These are phyloP conservation scores for Melanotus villosus DNA, from an alignment of 2,888 invertebrate species.

Conservation along the genomic window DNA sequence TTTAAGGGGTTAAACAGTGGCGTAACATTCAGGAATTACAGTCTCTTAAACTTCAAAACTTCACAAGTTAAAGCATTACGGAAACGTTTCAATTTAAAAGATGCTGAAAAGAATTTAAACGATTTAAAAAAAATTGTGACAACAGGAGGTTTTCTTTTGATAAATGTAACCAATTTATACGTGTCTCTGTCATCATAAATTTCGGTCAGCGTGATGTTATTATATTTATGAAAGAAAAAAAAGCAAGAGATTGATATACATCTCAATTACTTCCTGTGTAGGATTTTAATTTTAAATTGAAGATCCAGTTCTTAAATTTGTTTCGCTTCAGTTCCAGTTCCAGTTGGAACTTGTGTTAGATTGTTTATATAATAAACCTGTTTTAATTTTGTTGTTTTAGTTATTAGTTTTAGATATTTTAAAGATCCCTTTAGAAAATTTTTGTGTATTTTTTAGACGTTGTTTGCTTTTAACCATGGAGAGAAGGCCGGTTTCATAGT, in stretches of 20 bases:
- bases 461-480: too few relatives aligned
- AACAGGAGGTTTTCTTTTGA: not conserved
- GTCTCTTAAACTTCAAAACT: too few relatives aligned
- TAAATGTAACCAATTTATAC: not conserved
- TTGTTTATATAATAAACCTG: slow-evolving; percentile 6
- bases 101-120: too few relatives aligned
- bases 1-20: too few relatives aligned
- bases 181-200: slow-evolving; percentile 12
- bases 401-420: too few relatives aligned
- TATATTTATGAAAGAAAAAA: slow-evolving; percentile 5
- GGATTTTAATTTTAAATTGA: slow-evolving; percentile 2
- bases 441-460: too few relatives aligned
- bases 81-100: too few relatives aligned
- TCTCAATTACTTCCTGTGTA: slow-evolving; percentile 6
- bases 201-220: slow-evolving; percentile 2
- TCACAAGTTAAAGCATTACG: too few relatives aligned
- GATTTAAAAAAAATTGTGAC: not conserved
- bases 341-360: not conserved
- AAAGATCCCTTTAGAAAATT: too few relatives aligned
- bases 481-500: too few relatives aligned
- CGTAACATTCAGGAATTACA: too few relatives aligned
- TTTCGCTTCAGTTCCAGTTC: too few relatives aligned
- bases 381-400: not conserved
- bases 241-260: slow-evolving; percentile 3
- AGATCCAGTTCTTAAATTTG: not conserved